phyloP scores from a whole-genome alignment of 2,797 vertebrate genomes.

The Clarias platycephalus region DNA sequence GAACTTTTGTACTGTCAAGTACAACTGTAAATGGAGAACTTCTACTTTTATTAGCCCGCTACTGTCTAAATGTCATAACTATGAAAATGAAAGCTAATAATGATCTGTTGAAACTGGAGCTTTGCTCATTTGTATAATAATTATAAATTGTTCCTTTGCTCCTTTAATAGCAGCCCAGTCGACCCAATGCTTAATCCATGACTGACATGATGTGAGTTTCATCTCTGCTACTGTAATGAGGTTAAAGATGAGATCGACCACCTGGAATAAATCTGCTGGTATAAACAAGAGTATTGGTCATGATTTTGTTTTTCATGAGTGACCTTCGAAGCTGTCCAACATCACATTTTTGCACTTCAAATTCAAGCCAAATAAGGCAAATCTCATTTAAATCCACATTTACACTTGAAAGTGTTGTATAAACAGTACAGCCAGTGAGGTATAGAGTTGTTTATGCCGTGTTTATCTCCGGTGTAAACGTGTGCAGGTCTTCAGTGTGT shows the following conservation, averaged over 20 bases:
- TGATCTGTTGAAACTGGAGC: not conserved
- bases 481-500: not conserved
- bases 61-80: not conserved
- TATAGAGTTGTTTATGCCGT: no score
- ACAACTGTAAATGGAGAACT: no score
- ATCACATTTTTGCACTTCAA: not conserved
- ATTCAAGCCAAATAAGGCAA: not conserved
- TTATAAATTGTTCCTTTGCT: not conserved
- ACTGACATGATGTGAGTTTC: not conserved
- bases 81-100: not conserved
- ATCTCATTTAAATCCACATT: not conserved
- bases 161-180: not conserved
- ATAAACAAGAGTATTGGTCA: not conserved
- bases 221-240: not conserved
- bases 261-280: not conserved
- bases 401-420: not conserved
- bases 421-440: not conserved
- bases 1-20: no score
- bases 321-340: not conserved
- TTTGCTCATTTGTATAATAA: not conserved
- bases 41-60: no score
- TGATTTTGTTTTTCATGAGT: not conserved
- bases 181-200: not conserved
- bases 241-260: not conserved
- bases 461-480: not conserved